A percentile compares a stretch with the other conserved stretches of the same genome.
phyloP scores from a whole-genome alignment of 1,140 invertebrate genomes.

The Amyelois transitella region DNA sequence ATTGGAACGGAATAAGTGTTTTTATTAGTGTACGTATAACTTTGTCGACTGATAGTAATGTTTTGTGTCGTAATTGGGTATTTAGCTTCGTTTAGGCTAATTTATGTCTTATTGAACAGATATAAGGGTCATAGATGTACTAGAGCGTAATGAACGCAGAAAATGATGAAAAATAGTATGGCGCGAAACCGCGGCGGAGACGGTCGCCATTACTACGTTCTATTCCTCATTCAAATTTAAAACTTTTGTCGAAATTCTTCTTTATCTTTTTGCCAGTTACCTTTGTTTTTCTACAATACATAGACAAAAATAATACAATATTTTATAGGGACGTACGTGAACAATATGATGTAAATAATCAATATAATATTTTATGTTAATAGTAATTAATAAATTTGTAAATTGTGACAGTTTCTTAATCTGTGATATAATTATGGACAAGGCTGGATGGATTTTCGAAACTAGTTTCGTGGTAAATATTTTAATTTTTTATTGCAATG shows the following conservation, averaged over 20 bases:
- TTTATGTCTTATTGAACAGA: background rate
- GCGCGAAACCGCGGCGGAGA: slow-evolving; percentile 40
- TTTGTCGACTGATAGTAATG: background rate
- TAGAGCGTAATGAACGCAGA: background rate
- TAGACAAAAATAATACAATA: background rate
- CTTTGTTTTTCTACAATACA: background rate
- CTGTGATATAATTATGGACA: slow-evolving; percentile 2
- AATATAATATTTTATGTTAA: background rate
- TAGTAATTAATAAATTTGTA: background rate
- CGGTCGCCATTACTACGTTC: slow-evolving; percentile 15
- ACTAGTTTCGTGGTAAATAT: background rate
- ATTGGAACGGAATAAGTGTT: background rate
- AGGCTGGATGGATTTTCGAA: slow-evolving; percentile 8
- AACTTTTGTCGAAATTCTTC: background rate
- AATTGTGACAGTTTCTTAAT: slow-evolving; percentile 8
- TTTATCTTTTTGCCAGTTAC: background rate
- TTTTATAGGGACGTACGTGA: too few species aligned
- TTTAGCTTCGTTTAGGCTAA: background rate
- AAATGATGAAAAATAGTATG: slow-evolving; percentile 28
- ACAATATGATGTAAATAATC: too few species aligned
- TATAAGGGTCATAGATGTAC: background rate
- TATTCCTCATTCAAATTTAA: slow-evolving; percentile 15
- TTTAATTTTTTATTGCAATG: background rate
- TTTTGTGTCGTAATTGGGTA: slow-evolving; percentile 1
- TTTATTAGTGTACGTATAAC: background rate